A percentile compares a stretch with the other conserved stretches of the same genome.
Evolutionary conservation across 2,888 invertebrate genomes (phyloP).

Genomic region (Drosophila borborema): DNA sequence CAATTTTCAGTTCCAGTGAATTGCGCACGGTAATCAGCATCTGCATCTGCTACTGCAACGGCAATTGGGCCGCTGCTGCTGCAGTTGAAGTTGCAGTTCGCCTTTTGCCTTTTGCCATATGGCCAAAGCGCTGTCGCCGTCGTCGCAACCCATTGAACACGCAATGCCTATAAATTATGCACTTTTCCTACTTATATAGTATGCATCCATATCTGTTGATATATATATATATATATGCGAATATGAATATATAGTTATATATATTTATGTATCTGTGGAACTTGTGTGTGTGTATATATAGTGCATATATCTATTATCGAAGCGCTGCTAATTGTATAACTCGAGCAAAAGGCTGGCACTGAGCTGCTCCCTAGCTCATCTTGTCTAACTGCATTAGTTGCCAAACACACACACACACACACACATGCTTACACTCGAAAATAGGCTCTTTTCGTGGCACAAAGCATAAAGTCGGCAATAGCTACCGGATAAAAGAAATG

Average conservation of each 20-base stretch:
- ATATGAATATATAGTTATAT: constrained; percentile 23
- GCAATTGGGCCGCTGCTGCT: constrained; percentile 13
- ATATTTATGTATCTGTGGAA: constrained; percentile 10
- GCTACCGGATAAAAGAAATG: constrained; percentile 80
- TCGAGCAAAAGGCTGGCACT: constrained; percentile 16
- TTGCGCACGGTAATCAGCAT: constrained; percentile 40
- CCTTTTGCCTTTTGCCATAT: constrained; percentile 60
- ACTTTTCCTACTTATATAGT: constrained; percentile 57
- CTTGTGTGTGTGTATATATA: constrained; percentile 43
- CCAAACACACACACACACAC: constrained; percentile 59
- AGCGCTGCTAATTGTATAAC: constrained; percentile 71
- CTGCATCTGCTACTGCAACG: constrained; percentile 18
- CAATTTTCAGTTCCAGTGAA: constrained; percentile 26
- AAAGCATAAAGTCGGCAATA: constrained; percentile 36
- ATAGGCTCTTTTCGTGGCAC: constrained; percentile 35
- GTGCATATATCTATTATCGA: constrained; percentile 72
- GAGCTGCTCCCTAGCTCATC: constrained; percentile 44
- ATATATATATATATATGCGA: constrained; percentile 4
- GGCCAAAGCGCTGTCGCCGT: constrained; percentile 56
- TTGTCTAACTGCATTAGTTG: constrained; percentile 78
- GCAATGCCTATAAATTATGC: constrained; percentile 79
- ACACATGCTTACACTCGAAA: constrained; percentile 38
- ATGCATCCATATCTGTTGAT: constrained; percentile 7
- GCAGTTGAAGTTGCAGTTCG: constrained; percentile 19
- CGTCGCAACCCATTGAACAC: constrained; percentile 79